Evolutionary conservation across 2,888 invertebrate species (phyloP).

Genomic region (Lithophane leautieri): DNA sequence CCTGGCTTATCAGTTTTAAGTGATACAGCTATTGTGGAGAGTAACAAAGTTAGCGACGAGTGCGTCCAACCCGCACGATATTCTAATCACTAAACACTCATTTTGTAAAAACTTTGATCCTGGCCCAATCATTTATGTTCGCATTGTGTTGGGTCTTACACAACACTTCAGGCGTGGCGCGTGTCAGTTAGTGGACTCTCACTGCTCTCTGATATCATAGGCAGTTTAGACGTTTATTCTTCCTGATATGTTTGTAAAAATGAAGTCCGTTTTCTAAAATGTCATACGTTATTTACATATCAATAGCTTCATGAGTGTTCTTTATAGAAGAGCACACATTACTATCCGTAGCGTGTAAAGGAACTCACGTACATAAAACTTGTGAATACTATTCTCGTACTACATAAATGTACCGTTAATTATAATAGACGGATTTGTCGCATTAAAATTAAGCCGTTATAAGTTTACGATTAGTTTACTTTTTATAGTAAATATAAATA

Average conservation of each 20-base stretch:
- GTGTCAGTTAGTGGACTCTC: constrained; percentile 52
- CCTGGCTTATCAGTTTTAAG: constrained; percentile 49
- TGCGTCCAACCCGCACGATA: constrained; percentile 42
- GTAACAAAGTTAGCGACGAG: constrained; percentile 65
- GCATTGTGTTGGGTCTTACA: constrained; percentile 13
- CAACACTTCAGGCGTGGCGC: constrained; percentile 10
- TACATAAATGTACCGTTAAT: constrained; percentile 54
- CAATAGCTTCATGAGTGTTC: constrained; percentile 29
- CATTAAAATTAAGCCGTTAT: constrained; percentile 63
- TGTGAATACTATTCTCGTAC: constrained; percentile 53
- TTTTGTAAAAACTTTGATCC: constrained; percentile 42
- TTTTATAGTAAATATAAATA: constrained; percentile 49
- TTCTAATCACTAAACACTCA: constrained; percentile 57
- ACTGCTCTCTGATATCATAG: constrained; percentile 59
- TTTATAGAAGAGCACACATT: constrained; percentile 45
- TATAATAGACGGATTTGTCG: constrained; percentile 59
- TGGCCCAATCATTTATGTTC: constrained; percentile 37
- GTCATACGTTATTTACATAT: constrained; percentile 49
- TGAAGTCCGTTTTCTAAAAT: constrained; percentile 52
- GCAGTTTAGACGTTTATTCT: constrained; percentile 60
- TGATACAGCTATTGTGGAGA: constrained; percentile 70
- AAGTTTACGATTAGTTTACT: constrained; percentile 59
- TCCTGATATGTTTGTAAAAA: constrained; percentile 61
- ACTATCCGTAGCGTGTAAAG: constrained; percentile 67
- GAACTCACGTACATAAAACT: constrained; percentile 60